Evolutionary conservation across 2,113 vertebrate genomes (phyloP).

Genomic region (Craseonycteris thonglongyai): DNA sequence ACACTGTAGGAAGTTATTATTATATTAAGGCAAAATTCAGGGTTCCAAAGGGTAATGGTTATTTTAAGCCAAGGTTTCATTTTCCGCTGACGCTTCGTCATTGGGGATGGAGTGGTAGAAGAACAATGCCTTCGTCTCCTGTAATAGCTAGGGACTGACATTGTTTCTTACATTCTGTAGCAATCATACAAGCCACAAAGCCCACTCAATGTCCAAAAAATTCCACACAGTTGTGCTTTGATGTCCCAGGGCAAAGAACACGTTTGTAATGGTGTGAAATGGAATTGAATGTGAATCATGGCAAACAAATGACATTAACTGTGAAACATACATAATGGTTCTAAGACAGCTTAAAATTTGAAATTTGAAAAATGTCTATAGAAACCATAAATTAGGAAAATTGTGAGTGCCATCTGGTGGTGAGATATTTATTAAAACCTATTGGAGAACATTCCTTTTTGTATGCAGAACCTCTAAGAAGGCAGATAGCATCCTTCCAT

Average conservation of each 20-base stretch:
- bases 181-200: background rate
- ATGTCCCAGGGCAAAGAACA: background rate
- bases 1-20: background rate
- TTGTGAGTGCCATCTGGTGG: constrained; percentile 62
- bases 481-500: background rate
- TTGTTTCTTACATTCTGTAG: background rate
- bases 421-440: background rate
- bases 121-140: background rate
- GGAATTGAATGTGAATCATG: background rate
- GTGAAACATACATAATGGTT: background rate
- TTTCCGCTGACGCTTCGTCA: constrained; percentile 22
- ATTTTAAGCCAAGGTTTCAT: constrained; percentile 3
- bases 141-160: background rate
- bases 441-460: background rate
- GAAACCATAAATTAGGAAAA: constrained; percentile 50
- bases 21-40: constrained; percentile 42
- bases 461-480: background rate
- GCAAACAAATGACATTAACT: background rate
- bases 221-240: background rate
- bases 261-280: background rate
- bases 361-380: background rate
- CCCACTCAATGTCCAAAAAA: background rate
- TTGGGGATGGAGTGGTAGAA: background rate
- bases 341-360: background rate
- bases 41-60: constrained; percentile 34